Evolutionary conservation across 2,888 invertebrate genomes (phyloP), one percentile per base, ranked within the genome.

Genomic region (Gandaritis pyraliata): DNA sequence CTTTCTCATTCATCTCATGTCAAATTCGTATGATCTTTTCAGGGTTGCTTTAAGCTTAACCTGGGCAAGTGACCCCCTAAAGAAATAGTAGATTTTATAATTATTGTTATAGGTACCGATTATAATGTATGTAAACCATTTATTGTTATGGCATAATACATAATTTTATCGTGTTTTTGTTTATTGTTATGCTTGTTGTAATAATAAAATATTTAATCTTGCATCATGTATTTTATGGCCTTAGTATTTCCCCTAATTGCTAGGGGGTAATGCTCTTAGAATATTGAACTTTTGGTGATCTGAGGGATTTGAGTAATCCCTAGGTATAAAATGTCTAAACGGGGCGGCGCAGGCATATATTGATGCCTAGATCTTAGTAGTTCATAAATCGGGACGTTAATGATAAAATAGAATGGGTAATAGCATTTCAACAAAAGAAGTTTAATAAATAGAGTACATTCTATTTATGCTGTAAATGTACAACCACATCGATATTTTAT

Each of bases 401-500:
- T 36, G 50, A 66, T 58, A 69, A 69, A 80, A 82, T 74, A 80
- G 80, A 84, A 78, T 86, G 88, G 87, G 75, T 75, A 76, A 73
- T 76, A 77, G 78, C 66, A 69, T 78, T 82, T 81, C 76, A 90
- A 89, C 89, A 85, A 88, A 90, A 90, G 83, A 88, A 81, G 63
- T 88, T 87, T 87, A 90, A 89, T 90, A 90, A 91, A 91, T 91
- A 90, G 82, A 86, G 86, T 87, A 90, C 87, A 91, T 89, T 90
- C 88, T 90, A 89, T 90, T 89, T 80, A 88, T 90, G 90, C 89
- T 90, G 89, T 90, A 90, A 91, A 91, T 91, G 89, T 90, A 92
- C 91, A 92, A 91, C 90, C 91, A 92, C 90, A 91, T 92, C 90
- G 85, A 91, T 90, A 91, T 88, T 91, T 90, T 90, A 91, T 90